Evolutionary conservation across 2,888 invertebrate species (phyloP).

Genomic region (Cantharis rustica): DNA sequence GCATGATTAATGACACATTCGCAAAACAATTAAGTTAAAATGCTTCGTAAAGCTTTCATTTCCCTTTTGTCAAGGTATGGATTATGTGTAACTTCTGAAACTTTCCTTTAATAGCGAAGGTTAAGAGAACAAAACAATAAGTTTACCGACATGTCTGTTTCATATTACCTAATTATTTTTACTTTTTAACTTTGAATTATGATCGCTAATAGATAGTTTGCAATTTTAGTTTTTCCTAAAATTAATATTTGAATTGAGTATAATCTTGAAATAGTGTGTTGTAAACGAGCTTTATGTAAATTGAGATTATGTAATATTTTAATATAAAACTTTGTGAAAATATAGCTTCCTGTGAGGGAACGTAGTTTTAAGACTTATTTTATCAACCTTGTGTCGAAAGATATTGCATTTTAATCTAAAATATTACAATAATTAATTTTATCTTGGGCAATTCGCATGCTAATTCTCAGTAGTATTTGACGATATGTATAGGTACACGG

Average conservation of each 20-base stretch:
- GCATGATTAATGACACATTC: conserved; percentile 9
- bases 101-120: not conserved
- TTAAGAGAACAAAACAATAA: conserved; percentile 1
- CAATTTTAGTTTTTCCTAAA: not conserved
- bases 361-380: not conserved
- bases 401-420: not conserved
- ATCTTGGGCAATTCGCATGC: not conserved
- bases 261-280: not conserved
- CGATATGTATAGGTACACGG: not conserved
- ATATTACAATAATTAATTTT: not conserved
- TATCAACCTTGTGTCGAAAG: not conserved
- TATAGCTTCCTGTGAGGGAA: not conserved
- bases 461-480: not conserved
- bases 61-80: conserved; percentile 3
- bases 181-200: not conserved
- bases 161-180: not conserved
- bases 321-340: not conserved
- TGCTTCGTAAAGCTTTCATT: conserved; percentile 7
- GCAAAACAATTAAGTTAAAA: conserved; percentile 13
- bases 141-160: not conserved
- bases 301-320: not conserved
- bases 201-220: not conserved
- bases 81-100: conserved; percentile 3
- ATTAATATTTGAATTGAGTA: not conserved
- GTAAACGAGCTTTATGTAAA: not conserved